Base-by-base conservation (phyloP, 2,888 invertebrate genomes). In the Liopterus haemorrhoidalis region DNA sequence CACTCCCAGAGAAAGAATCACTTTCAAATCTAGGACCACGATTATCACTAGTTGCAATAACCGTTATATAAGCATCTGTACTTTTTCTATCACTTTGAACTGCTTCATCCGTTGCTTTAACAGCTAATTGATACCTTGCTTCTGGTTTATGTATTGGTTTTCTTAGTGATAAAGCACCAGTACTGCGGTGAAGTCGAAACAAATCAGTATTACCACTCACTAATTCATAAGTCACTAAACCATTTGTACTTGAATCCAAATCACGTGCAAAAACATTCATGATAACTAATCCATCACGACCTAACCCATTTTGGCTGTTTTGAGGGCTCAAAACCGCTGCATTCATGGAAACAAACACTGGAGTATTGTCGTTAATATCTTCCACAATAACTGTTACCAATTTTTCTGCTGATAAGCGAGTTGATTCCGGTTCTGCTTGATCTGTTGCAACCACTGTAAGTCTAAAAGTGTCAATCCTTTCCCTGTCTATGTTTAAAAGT, bases 281-380 rank as follows among this genome's bases (percentile, higher is more conserved):
- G 36, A 92, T 81, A 39, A 82, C 75, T 44, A 76, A 69, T 6
- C 81, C 79, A 48, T 74, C 74, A 50, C 78, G 74, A 5, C 75
- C 74, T 21, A 71, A 67, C 67, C 59, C 67, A 63, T 43, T 64
- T 73, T 61, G 65, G 69, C 69, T 67, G 71, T 31, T 59, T 19
- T 66, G 66, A 11, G 76, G 68, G 36, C 82, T 82, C 31, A 92
- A 70, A n/a, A 91, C 76, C 0, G 89, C 91, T 1, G 92, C 87
- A 58, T 89, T 90, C 88, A 92, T 89, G 33, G 90, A 91, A 2
- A 88, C 84, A 63, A 93, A 93, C 14, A 84, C 73, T 1, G 94
- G 94, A 4, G 89, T 86, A 66, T 93, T 92, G 65, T 95, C 94
- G 65, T 94, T 94, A 48, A 92, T 81, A 65, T 94, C 93, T 65